These are phyloP conservation scores for Eustalomyia histrio DNA, from an alignment of 2,888 invertebrate species.

Conservation along the genomic window DNA sequence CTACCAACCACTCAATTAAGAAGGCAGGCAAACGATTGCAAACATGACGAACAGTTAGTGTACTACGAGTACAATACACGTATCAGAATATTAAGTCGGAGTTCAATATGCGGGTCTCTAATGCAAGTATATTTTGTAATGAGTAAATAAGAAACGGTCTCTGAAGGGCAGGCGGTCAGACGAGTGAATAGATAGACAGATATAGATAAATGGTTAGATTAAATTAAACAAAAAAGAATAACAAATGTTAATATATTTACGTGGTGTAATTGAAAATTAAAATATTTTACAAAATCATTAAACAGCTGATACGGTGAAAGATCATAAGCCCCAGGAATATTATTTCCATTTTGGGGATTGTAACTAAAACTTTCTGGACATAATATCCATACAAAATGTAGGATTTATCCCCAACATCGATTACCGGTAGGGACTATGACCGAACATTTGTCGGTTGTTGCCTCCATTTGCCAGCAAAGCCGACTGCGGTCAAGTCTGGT, in stretches of 20 bases:
- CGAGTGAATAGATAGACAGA: constrained; percentile 12
- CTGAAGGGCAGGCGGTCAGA: constrained; percentile 9
- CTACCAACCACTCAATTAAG: constrained; percentile 49
- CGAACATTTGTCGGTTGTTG: too few relatives aligned
- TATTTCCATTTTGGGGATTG: too few relatives aligned
- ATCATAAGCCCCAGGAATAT: too few relatives aligned
- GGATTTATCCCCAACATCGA: too few relatives aligned
- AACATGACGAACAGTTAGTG: background rate
- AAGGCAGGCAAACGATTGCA: background rate
- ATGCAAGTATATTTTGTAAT: constrained; percentile 11
- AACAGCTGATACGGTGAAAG: too few relatives aligned
- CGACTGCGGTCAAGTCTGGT: too few relatives aligned
- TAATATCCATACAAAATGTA: too few relatives aligned
- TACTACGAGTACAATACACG: background rate
- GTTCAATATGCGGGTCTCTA: constrained; percentile 33
- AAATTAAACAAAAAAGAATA: constrained; percentile 42
- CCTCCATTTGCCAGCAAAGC: too few relatives aligned
- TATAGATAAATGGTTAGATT: too few relatives aligned
- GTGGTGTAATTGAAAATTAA: constrained; percentile 28
- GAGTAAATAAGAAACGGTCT: constrained; percentile 7
- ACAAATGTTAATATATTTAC: constrained; percentile 33
- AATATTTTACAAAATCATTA: too few relatives aligned
- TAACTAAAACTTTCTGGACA: too few relatives aligned
- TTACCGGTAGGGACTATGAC: too few relatives aligned
- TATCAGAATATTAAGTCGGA: background rate